phyloP scores from a whole-genome alignment of 2,797 vertebrate species.

The Eulemur rubriventer region DNA sequence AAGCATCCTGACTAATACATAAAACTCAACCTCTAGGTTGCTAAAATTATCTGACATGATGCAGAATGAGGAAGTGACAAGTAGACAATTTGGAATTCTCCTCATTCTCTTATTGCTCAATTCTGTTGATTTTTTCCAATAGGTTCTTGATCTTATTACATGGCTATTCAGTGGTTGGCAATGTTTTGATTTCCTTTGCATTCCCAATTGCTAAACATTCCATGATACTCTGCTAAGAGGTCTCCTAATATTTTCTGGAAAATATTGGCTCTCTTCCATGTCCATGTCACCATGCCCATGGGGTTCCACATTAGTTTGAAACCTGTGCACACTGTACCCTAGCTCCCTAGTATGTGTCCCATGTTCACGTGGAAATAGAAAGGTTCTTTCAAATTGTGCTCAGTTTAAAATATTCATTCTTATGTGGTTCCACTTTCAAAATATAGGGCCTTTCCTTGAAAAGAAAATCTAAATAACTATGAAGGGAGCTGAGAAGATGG shows the following conservation, averaged over 20 bases:
- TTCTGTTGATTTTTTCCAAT: not conserved
- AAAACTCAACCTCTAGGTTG: not conserved
- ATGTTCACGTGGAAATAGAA: not conserved
- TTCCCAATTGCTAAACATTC: not conserved
- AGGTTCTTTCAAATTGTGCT: not conserved
- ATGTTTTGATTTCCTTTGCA: not conserved
- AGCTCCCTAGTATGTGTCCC: not conserved
- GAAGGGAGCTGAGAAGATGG: not conserved
- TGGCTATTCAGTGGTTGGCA: not conserved
- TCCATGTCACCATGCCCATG: not conserved
- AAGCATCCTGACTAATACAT: not conserved
- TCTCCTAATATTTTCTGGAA: not conserved
- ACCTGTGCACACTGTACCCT: not conserved
- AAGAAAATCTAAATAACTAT: not conserved
- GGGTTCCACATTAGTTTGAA: not conserved
- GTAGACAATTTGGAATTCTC: not conserved
- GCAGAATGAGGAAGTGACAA: not conserved
- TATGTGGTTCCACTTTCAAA: not conserved
- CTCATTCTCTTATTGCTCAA: not conserved
- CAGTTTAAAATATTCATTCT: not conserved
- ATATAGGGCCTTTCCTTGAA: not conserved
- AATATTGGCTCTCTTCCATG: not conserved
- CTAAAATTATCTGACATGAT: constrained; percentile 13
- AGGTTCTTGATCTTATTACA: not conserved
- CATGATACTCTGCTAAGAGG: not conserved